phyloP scores from a whole-genome alignment of 2,113 vertebrate species.

The Trogon melanurus region DNA sequence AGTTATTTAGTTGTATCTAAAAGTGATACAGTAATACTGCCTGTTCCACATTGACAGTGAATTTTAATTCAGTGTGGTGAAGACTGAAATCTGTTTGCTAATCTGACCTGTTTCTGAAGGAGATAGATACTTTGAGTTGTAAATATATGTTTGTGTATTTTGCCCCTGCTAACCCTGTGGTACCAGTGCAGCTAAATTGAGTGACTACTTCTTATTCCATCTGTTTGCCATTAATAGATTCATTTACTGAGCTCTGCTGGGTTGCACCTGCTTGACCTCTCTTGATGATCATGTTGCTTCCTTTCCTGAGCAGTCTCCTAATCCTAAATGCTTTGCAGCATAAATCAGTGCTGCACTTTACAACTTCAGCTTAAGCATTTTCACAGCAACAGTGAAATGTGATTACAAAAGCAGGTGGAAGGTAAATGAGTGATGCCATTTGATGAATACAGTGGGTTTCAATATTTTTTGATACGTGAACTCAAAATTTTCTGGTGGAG shows the following conservation, averaged over 20 bases:
- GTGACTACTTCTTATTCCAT: neutral
- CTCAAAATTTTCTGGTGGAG: neutral
- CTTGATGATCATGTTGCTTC: neutral
- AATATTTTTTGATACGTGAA: neutral
- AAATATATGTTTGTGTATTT: neutral
- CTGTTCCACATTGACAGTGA: neutral
- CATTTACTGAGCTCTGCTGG: neutral
- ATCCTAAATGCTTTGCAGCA: neutral
- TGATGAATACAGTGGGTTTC: rapidly evolving
- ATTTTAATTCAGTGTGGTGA: neutral
- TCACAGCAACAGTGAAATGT: neutral
- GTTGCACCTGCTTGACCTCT: slow-evolving; percentile 12
- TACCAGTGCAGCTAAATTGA: neutral
- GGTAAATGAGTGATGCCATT: neutral
- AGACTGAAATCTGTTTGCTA: neutral
- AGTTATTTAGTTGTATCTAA: neutral
- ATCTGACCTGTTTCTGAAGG: neutral
- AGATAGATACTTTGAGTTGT: neutral
- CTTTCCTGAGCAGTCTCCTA: neutral
- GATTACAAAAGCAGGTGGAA: neutral
- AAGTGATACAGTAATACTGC: neutral
- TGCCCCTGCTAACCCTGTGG: neutral
- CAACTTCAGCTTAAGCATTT: slow-evolving; percentile 11
- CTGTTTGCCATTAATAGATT: neutral
- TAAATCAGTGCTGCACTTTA: neutral